Percentiles rank a stretch among this genome's conserved stretches.
Evolutionary conservation across 2,797 vertebrate genomes (phyloP).

Genomic region (Xerus rutilus): DNA sequence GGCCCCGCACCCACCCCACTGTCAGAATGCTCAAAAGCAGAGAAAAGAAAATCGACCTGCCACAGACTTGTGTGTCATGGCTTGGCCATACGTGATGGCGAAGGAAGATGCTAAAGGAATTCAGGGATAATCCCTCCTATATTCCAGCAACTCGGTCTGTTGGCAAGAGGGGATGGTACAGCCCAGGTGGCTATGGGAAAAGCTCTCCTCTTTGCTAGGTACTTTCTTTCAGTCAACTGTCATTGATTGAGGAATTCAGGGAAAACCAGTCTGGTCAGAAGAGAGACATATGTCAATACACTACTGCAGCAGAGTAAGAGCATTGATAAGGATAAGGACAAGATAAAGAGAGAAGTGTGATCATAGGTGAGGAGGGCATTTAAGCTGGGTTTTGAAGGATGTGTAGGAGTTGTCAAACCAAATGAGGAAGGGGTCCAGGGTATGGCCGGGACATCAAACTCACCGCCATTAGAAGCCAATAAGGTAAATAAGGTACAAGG

Average conservation of each 20-base stretch:
- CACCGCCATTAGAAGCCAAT: not conserved
- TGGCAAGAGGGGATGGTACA: accelerated
- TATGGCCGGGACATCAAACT: not conserved
- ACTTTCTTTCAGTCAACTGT: not conserved
- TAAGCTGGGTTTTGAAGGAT: not conserved
- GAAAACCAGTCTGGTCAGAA: not conserved
- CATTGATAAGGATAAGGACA: not conserved
- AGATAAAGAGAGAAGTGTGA: not conserved
- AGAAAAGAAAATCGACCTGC: not conserved
- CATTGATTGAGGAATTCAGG: not conserved
- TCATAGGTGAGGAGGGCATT: not conserved
- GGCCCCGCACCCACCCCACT: accelerated
- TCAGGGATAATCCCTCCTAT: not conserved
- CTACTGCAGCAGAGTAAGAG: not conserved
- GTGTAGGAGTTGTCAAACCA: not conserved
- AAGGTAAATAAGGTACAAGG: not conserved
- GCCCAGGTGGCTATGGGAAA: not conserved
- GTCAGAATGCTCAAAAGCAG: slow-evolving; percentile 55
- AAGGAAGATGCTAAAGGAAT: not conserved
- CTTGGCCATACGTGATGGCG: not conserved
- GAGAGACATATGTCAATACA: not conserved
- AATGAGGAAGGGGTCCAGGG: not conserved
- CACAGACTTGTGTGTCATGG: not conserved
- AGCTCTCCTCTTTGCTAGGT: not conserved
- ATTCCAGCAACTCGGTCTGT: not conserved